Percentiles rank a stretch among this genome's conserved stretches.
Evolutionary conservation across 2,797 vertebrate genomes (phyloP).

Genomic region (Phrynocephalus vlangalii): DNA sequence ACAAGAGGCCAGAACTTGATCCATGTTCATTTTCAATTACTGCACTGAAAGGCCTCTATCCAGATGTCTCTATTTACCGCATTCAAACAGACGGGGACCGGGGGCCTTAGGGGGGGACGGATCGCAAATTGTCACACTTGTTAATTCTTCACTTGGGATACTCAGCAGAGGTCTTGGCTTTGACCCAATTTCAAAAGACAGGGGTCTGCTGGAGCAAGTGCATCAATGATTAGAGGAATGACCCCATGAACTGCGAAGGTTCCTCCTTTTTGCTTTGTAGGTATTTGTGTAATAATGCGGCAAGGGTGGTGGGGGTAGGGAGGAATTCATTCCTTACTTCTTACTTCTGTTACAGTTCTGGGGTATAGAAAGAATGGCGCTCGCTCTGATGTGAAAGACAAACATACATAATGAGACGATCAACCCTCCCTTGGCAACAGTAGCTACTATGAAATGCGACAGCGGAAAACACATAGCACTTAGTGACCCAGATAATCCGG

Average conservation of each 20-base stretch:
- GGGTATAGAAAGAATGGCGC: constrained; percentile 75
- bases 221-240: constrained; percentile 83
- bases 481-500: constrained; percentile 81
- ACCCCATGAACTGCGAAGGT: constrained; percentile 74
- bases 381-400: constrained; percentile 82
- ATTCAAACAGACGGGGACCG: constrained; percentile 82
- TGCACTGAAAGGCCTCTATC: constrained; percentile 87
- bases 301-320: not conserved
- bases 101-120: constrained; percentile 77
- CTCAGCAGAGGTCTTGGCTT: constrained; percentile 88
- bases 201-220: constrained; percentile 79
- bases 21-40: constrained; percentile 93
- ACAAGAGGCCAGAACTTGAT: constrained; percentile 93
- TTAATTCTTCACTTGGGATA: constrained; percentile 86
- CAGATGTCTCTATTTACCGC: constrained; percentile 91
- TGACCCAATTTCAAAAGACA: constrained; percentile 83
- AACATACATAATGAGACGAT: constrained; percentile 83
- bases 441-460: constrained; percentile 79
- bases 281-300: constrained; percentile 83
- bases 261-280: constrained; percentile 82
- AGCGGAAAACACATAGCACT: constrained; percentile 77
- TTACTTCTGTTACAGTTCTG: constrained; percentile 78
- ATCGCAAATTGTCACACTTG: constrained; percentile 86
- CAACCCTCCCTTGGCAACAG: constrained; percentile 82
- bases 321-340: constrained; percentile 78